Evolutionary conservation across 2,888 invertebrate genomes (phyloP), one percentile per base, ranked within the genome.

Genomic region (Polylopha cassiicola): DNA sequence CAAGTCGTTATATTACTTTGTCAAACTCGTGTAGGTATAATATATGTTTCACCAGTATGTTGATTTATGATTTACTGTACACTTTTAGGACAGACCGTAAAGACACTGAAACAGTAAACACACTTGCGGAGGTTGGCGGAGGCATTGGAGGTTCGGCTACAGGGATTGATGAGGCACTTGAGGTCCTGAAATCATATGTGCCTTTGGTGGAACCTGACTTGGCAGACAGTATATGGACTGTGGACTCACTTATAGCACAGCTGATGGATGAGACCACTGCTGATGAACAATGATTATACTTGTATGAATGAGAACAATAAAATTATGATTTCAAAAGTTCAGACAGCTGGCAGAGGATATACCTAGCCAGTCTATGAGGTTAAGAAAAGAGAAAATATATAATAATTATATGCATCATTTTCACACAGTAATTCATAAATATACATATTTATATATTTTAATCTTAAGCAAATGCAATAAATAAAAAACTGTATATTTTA

Each of bases 211-310:
- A 81, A 36, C 43, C 61, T 8, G 84, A 85, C 21, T 65, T 67
- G 0, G 69, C 75, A 3, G 86, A 86, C 43, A 68, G 68, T 0
- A 71, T 81, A 9, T 86, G 86, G 86, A 81, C 82, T 0, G 68
- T 84, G 0, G 85, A 85, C 43, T 72, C 78, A 0, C 54, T 86
- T 41, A 58, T 86, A 1, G 66, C 73, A 16, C 73, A 84, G 43
- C 58, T 86, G 1, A 65, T 72, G 6, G 79, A 82, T 28, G 77
- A 75, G 22, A 53, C 47, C 14, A 59, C 59, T 23, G 64, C 69
- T 31, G 31, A 22, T 13, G 33, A 15, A n/a, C 23, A 8, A 11
- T 24, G 31, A 31, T 28, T 9, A 31, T 15, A n/a, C 32, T n/a
- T n/a, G n/a, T n/a, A n/a, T n/a, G n/a, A n/a, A n/a, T n/a, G n/a